Evolutionary conservation across 2,113 vertebrate genomes (phyloP).

Genomic region (Paracanthobrama guichenoti): DNA sequence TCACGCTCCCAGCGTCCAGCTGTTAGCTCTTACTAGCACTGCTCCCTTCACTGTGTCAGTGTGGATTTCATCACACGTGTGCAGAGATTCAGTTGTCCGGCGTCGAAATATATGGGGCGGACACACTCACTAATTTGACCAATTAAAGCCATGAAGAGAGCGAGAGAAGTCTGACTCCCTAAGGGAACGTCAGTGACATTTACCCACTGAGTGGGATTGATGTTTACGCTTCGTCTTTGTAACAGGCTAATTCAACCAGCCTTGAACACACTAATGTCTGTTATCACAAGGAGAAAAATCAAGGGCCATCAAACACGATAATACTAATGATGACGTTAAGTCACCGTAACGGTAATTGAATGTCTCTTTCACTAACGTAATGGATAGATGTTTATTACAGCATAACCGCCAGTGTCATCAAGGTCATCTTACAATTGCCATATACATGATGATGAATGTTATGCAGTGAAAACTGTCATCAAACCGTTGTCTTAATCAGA

Average conservation of each 20-base stretch:
- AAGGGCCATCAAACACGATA: constrained; percentile 23
- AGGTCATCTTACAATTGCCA: background rate
- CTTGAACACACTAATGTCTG: constrained; percentile 34
- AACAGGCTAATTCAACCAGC: constrained; percentile 40
- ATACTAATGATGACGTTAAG: constrained; percentile 26
- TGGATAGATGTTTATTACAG: background rate
- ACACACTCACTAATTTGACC: constrained; percentile 19
- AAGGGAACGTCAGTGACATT: constrained; percentile 39
- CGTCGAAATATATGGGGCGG: background rate
- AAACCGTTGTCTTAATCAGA: background rate
- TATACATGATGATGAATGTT: background rate
- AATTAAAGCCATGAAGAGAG: constrained; percentile 27
- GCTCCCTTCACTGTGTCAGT: constrained; percentile 1
- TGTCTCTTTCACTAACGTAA: background rate
- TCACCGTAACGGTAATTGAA: constrained; percentile 10
- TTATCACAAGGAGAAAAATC: constrained; percentile 39
- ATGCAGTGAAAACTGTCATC: background rate
- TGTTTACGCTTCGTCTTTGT: constrained; percentile 44
- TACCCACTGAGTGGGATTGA: constrained; percentile 33
- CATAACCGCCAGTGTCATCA: background rate
- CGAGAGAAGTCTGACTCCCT: background rate
- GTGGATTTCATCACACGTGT: constrained; percentile 5
- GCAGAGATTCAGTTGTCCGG: background rate
- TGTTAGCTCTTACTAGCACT: constrained; percentile 14
- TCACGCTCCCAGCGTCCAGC: constrained; percentile 25